Base-by-base conservation (phyloP, 2,797 vertebrate genomes). In the Sparus aurata region DNA sequence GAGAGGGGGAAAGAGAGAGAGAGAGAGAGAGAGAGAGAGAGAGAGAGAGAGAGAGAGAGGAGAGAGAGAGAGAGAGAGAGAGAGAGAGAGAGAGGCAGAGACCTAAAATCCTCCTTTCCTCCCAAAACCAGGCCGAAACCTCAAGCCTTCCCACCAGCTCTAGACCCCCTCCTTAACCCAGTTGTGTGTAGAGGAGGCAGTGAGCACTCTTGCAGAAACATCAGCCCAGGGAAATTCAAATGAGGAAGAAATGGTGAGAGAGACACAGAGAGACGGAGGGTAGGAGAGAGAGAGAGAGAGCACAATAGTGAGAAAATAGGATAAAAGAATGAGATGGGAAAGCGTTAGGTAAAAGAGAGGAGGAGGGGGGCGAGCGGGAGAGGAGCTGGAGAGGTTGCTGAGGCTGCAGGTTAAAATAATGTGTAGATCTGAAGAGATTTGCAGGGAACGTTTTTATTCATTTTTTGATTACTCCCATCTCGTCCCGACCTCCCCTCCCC, bases 121-220 rank as follows among this genome's bases (percentile, higher is more conserved):
- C 77, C 91, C 85, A 85, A 90, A 93, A 92, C 69, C 83, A 89
- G 87, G 89, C 88, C 91, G 88, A 93, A 92, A 92, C 82, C 90
- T 90, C 72, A 17, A 93, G 88, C 92, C 92, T 91, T 87, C 87
- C 87, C 91, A 89, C 89, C 84, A 88, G 87, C 86, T 80, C 80
- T 85, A 86, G 80, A 88, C 88, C 85, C 89, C 93, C 91, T 87
- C 90, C 91, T 89, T 83, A 88, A 82, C 89, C 79, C 82, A 89
- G 89, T 86, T 92, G 92, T 91, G 92, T 93, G 91, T 89, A 70
- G 85, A 86, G 85, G 91, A 94, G 93, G 90, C 93, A 91, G 94
- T 90, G 92, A 96, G 97, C 96, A 97, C 95, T 97, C 97, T 97
- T 98, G 97, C 97, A 98, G 97, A 98, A 98, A 98, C 97, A 96